Conservation (phyloP, 2,113 vertebrate species). For the Apodemus speciosus region DNA sequence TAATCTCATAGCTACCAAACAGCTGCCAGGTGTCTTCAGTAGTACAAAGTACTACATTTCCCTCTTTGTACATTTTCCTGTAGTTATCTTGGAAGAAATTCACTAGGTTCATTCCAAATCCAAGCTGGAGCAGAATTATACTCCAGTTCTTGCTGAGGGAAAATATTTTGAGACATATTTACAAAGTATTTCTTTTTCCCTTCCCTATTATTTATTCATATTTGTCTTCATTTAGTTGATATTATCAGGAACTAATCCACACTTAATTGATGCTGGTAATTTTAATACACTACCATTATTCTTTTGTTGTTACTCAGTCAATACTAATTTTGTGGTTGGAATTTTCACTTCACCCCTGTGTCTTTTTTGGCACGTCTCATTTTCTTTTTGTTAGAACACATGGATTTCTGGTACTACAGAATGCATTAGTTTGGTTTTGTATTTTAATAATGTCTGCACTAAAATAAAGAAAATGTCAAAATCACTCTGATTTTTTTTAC, state of each 20-base stretch:
- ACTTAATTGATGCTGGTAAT: background rate
- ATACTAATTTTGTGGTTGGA: background rate
- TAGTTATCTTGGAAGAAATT: conserved; percentile 9
- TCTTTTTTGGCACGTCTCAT: background rate
- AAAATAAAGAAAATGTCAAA: background rate
- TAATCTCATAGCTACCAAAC: background rate
- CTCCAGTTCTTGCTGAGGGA: background rate
- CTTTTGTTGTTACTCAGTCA: background rate
- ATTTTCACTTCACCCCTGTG: background rate
- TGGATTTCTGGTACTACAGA: background rate
- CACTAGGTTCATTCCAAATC: background rate
- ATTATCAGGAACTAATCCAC: background rate
- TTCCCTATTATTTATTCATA: background rate
- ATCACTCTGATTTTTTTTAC: background rate
- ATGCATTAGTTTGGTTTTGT: background rate
- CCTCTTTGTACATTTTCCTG: background rate
- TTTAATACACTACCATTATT: background rate
- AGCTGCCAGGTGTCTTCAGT: background rate
- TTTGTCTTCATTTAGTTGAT: background rate
- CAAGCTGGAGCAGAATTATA: background rate
- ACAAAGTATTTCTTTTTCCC: background rate
- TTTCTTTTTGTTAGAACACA: background rate
- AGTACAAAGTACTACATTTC: background rate
- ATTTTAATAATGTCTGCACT: background rate
- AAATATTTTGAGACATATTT: background rate